These are phyloP conservation scores for Euschistus heros DNA, from an alignment of 1,140 invertebrate species.

Conservation along the genomic window DNA sequence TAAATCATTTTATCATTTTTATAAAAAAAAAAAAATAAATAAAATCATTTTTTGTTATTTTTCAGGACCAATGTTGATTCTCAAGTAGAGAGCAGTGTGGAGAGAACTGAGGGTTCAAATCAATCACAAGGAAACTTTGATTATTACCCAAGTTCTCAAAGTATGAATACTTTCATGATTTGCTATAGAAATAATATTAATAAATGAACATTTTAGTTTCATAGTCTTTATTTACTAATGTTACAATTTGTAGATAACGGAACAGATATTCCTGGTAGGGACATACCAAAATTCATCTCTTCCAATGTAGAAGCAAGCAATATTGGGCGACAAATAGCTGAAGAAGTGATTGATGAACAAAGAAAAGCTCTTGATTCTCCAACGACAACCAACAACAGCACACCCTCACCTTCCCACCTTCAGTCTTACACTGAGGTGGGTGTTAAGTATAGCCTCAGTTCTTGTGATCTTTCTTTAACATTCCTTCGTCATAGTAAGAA, in stretches of 20 bases:
- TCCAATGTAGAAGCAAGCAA: slow-evolving; percentile 66
- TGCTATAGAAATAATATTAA: too few relatives aligned
- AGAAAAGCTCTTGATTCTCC: slow-evolving; percentile 39
- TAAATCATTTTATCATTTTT: neutral
- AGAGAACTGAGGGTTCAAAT: slow-evolving; percentile 35
- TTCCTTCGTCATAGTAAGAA: too few relatives aligned
- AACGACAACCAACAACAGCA: slow-evolving; percentile 30
- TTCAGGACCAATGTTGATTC: slow-evolving; percentile 40
- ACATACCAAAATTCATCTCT: slow-evolving; percentile 57
- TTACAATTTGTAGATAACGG: slow-evolving; percentile 5
- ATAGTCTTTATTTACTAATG: too few relatives aligned
- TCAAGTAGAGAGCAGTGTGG: slow-evolving; percentile 40
- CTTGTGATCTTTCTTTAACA: neutral
- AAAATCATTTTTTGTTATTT: neutral
- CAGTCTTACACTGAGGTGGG: slow-evolving; percentile 24
- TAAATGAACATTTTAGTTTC: too few relatives aligned
- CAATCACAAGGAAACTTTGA: slow-evolving; percentile 36
- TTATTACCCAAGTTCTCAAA: slow-evolving; percentile 41
- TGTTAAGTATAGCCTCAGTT: neutral
- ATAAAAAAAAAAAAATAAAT: neutral
- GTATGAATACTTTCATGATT: slow-evolving; percentile 35
- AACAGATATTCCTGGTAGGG: slow-evolving; percentile 30
- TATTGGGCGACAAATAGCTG: slow-evolving; percentile 66
- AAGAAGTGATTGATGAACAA: slow-evolving; percentile 51
- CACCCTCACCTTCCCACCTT: slow-evolving; percentile 27